Percentiles rank a stretch among this genome's conserved stretches.
Conservation (phyloP, 2,888 invertebrate genomes). For the Mimumesa dahlbomi region DNA sequence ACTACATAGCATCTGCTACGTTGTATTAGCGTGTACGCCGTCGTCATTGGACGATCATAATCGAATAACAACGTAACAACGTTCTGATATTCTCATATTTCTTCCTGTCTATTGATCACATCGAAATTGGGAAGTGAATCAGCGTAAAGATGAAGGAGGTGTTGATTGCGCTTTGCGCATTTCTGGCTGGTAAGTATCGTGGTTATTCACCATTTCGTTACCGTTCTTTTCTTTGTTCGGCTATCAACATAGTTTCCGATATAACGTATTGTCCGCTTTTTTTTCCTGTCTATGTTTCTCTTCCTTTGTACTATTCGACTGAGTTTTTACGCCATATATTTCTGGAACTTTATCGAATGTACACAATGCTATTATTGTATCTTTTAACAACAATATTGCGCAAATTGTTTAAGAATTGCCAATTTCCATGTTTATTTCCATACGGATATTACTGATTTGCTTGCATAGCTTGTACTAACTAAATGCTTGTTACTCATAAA, state of each 20-base stretch:
- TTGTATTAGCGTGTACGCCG: conserved; percentile 21
- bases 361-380: conserved; percentile 19
- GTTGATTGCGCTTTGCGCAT: conserved; percentile 79
- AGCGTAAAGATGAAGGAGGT: conserved; percentile 76
- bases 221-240: too few species aligned
- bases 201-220: too few species aligned
- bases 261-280: neutral
- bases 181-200: conserved; percentile 81
- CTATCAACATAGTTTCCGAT: conserved; percentile 3
- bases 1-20: conserved; percentile 52
- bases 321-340: conserved; percentile 6
- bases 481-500: conserved; percentile 35
- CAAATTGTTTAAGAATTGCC: conserved; percentile 19
- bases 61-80: conserved; percentile 15
- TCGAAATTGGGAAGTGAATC: conserved; percentile 44
- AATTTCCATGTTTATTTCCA: conserved; percentile 2
- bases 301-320: too few species aligned
- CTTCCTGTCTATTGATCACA: conserved; percentile 45
- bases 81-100: conserved; percentile 42
- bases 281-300: neutral
- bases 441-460: neutral
- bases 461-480: conserved; percentile 9
- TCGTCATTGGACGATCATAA: conserved; percentile 68
- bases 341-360: conserved; percentile 9
- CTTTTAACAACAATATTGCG: conserved; percentile 3